A percentile compares a stretch with the other conserved stretches of the same genome.
Conservation (phyloP, 2,888 invertebrate genomes). For the Zaprionus bogoriensis region DNA sequence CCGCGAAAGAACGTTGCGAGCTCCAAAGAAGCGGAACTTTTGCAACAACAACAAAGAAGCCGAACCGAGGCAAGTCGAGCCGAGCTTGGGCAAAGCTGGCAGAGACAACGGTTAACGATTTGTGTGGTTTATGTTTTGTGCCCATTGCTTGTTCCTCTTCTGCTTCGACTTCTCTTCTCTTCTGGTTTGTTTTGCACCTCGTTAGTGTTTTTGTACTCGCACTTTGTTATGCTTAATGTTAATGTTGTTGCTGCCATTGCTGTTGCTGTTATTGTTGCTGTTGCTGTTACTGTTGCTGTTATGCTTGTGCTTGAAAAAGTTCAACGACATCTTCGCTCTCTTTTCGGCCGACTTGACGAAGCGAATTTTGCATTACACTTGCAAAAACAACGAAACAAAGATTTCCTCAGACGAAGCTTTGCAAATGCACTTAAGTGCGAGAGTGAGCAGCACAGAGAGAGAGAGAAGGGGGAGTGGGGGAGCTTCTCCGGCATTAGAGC, state of each 20-base stretch:
- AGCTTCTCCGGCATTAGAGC: constrained; percentile 7
- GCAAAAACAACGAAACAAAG: constrained; percentile 13
- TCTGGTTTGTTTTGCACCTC: constrained; percentile 26
- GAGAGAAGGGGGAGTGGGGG: neutral
- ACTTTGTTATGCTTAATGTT: constrained; percentile 34
- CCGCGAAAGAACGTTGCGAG: constrained; percentile 12
- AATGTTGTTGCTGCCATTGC: constrained; percentile 22
- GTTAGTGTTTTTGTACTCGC: constrained; percentile 25
- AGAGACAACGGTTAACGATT: constrained; percentile 43
- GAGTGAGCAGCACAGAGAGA: neutral
- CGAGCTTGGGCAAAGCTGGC: constrained; percentile 20
- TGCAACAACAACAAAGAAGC: constrained; percentile 17
- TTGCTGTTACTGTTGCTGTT: constrained; percentile 18
- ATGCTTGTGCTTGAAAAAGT: constrained; percentile 60
- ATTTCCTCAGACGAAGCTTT: constrained; percentile 8
- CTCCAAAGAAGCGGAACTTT: constrained; percentile 40
- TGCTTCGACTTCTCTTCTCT: neutral
- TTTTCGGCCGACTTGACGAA: constrained; percentile 24
- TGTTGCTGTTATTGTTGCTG: constrained; percentile 16
- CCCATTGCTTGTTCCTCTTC: constrained; percentile 13
- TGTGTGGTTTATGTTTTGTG: constrained; percentile 33
- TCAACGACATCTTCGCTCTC: constrained; percentile 61
- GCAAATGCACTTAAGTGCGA: constrained; percentile 10
- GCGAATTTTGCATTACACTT: constrained; percentile 31
- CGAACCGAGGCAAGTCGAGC: constrained; percentile 2